Conservation (phyloP, 23 tunicate species). For the Ascidia mentula region DNA sequence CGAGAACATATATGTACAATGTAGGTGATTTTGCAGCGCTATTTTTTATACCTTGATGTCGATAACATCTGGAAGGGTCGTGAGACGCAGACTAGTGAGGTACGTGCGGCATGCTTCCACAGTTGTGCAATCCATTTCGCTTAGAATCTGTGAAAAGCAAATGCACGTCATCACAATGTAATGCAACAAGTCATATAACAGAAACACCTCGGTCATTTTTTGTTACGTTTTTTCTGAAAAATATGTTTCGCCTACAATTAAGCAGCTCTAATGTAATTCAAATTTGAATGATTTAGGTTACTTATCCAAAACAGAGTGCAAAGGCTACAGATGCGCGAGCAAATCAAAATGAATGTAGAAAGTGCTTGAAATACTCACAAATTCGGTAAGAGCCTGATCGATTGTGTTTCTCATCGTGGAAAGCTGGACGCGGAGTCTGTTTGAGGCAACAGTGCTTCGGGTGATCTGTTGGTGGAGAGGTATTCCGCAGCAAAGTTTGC, state of each 20-base stretch:
- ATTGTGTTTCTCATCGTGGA: neutral
- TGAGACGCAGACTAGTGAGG: slow-evolving; percentile 13
- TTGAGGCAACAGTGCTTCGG: neutral
- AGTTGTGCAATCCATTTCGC: slow-evolving; percentile 30
- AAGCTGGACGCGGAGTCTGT: neutral
- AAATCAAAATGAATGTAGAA: neutral
- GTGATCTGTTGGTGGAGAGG: neutral
- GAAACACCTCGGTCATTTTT: too few relatives aligned
- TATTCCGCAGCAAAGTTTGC: neutral
- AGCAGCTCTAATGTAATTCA: too few relatives aligned
- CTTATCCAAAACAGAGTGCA: too few relatives aligned
- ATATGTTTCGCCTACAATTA: too few relatives aligned
- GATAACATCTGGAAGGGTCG: slow-evolving; percentile 3
- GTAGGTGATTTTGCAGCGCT: too few relatives aligned
- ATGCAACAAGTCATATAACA: too few relatives aligned
- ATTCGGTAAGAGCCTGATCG: neutral
- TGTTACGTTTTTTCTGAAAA: too few relatives aligned
- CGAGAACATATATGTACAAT: too few relatives aligned
- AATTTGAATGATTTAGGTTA: too few relatives aligned
- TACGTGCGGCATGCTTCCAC: slow-evolving; percentile 12
- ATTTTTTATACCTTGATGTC: neutral
- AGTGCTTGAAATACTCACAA: neutral
- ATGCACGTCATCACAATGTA: too few relatives aligned
- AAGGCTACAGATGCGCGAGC: too few relatives aligned
- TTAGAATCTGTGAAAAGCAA: slow-evolving; percentile 9